Evolutionary conservation across 2,113 vertebrate species (phyloP).

Genomic region (Cairina moschata): DNA sequence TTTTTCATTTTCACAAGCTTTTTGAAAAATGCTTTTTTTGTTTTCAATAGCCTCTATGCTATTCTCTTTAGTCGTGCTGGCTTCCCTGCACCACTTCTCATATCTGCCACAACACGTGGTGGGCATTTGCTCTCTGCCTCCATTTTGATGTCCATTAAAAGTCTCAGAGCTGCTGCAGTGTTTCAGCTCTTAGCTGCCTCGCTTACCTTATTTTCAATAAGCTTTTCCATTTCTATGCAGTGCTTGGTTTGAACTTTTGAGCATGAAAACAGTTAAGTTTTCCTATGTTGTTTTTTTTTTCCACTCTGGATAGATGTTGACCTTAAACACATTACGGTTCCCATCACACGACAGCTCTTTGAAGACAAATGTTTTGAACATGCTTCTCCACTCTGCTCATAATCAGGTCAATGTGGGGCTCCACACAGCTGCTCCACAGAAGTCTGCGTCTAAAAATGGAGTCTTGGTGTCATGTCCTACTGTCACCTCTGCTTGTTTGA

Average conservation of each 20-base stretch:
- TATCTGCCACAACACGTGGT: neutral
- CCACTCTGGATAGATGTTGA: neutral
- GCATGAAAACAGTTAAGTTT: neutral
- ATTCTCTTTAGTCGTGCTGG: neutral
- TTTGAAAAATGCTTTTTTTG: neutral
- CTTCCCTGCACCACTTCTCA: neutral
- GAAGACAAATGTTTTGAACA: neutral
- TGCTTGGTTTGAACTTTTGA: neutral
- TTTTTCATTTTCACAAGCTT: neutral
- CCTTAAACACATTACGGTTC: neutral
- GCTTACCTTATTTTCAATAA: neutral
- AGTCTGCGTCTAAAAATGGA: neutral
- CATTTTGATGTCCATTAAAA: neutral
- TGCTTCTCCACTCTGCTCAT: neutral
- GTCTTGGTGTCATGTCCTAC: neutral
- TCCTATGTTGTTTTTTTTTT: neutral
- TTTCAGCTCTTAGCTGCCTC: neutral
- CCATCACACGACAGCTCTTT: neutral
- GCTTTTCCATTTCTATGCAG: neutral
- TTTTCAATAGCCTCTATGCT: neutral
- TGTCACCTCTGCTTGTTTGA: neutral
- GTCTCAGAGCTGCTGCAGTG: neutral
- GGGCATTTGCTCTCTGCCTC: neutral
- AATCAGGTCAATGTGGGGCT: fast-evolving
- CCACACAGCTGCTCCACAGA: neutral